Conservation (phyloP, 2,888 invertebrate species). For the Ophion obscuratus region DNA sequence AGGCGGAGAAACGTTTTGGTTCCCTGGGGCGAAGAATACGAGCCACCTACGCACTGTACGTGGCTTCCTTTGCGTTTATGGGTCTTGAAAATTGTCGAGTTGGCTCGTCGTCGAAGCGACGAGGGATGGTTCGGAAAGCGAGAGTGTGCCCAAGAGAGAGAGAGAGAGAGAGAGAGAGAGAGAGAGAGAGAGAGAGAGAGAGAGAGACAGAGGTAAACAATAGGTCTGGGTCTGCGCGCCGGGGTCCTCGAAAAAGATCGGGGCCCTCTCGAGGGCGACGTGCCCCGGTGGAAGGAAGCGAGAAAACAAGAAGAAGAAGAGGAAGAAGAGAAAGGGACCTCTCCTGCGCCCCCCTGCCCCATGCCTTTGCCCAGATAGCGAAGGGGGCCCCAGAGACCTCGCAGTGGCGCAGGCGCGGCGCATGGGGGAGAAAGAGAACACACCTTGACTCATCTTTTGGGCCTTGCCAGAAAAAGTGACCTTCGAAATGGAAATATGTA, state of each 20-base stretch:
- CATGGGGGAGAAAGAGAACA: constrained; percentile 9
- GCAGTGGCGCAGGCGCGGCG: constrained; percentile 55
- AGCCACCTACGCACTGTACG: constrained; percentile 25
- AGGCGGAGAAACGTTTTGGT: constrained; percentile 39
- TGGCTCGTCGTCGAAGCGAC: constrained; percentile 25
- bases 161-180: background rate
- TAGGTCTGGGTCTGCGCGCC: constrained; percentile 60
- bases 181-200: constrained; percentile 7
- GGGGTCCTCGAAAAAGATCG: constrained; percentile 64
- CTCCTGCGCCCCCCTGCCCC: background rate
- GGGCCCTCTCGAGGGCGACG: constrained; percentile 47
- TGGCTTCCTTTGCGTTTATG: constrained; percentile 24
- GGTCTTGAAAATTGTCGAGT: constrained; percentile 41
- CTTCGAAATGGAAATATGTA: constrained; percentile 45
- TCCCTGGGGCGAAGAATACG: constrained; percentile 38
- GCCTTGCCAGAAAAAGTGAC: constrained; percentile 19
- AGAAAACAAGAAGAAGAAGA: constrained; percentile 51
- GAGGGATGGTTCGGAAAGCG: constrained; percentile 20
- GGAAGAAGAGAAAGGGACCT: constrained; percentile 54
- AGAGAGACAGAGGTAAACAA: constrained; percentile 46
- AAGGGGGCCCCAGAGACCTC: constrained; percentile 36
- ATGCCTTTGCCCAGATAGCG: constrained; percentile 5
- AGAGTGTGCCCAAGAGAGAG: background rate
- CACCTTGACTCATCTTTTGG: constrained; percentile 12
- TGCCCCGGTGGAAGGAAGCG: constrained; percentile 36